Evolutionary conservation across 2,888 invertebrate genomes (phyloP).

Genomic region (Arrhopalites spinosus): DNA sequence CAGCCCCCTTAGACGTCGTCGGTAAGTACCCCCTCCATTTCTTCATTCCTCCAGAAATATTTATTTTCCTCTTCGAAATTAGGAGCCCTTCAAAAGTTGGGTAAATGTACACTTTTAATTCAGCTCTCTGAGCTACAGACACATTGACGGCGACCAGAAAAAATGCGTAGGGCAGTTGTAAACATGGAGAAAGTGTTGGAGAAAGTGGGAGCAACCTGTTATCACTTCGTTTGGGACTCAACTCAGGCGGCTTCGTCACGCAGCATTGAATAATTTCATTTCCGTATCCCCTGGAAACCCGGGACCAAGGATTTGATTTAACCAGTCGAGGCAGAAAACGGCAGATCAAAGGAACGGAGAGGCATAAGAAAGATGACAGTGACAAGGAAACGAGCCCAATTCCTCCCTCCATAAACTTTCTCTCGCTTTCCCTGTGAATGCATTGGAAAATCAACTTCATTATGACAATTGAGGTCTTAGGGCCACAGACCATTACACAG

Average conservation of each 20-base stretch:
- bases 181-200: background rate
- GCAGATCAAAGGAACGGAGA: conserved; percentile 10
- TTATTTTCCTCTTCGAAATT: too few relatives aligned
- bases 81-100: too few relatives aligned
- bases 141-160: too few relatives aligned
- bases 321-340: conserved; percentile 10
- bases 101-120: too few relatives aligned
- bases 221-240: background rate
- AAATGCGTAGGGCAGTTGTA: background rate
- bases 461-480: too few relatives aligned
- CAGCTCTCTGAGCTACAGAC: too few relatives aligned
- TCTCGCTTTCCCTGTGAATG: background rate
- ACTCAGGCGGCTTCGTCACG: conserved; percentile 3
- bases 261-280: conserved; percentile 27
- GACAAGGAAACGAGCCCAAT: background rate
- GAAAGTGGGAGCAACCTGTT: background rate
- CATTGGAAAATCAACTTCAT: too few relatives aligned
- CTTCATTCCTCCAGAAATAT: too few relatives aligned
- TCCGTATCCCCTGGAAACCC: conserved; percentile 1
- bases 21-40: conserved; percentile 49
- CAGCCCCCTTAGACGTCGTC: conserved; percentile 48
- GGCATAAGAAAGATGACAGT: conserved; percentile 1
- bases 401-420: background rate
- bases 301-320: conserved; percentile 24
- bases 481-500: too few relatives aligned